Percentiles rank a stretch among this genome's conserved stretches.
These are phyloP conservation scores for Thalassoma bifasciatum DNA, from an alignment of 2,113 vertebrate genomes.

Conservation along the genomic window DNA sequence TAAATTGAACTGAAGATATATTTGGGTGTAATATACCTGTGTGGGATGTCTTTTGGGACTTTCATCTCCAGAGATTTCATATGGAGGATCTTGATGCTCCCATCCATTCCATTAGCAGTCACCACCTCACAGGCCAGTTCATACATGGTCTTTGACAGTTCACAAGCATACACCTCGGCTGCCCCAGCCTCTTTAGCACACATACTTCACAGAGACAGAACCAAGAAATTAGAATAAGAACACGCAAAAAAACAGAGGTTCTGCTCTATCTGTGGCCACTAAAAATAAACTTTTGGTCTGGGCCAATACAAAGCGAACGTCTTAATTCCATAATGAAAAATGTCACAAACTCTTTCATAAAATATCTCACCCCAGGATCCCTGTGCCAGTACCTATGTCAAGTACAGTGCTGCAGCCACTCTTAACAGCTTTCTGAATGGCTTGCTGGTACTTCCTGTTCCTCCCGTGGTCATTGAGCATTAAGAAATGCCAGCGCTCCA, in stretches of 20 bases:
- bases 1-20: no score
- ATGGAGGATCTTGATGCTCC: conserved; percentile 90
- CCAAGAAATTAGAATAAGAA: conserved; percentile 19
- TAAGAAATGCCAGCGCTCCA: conserved; percentile 98
- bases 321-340: background rate
- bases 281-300: background rate
- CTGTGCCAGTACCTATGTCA: conserved; percentile 97
- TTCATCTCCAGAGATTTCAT: conserved; percentile 95
- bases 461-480: conserved; percentile 96
- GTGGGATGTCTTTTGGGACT: conserved; percentile 92
- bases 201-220: conserved; percentile 84
- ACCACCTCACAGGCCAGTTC: conserved; percentile 93
- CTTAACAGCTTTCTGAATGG: conserved; percentile 89
- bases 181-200: conserved; percentile 95
- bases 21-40: conserved; percentile 81
- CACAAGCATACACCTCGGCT: conserved; percentile 90
- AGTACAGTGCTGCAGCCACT: conserved; percentile 90
- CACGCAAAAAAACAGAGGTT: background rate
- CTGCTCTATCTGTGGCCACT: background rate
- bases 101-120: conserved; percentile 90
- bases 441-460: conserved; percentile 91
- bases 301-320: background rate
- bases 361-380: conserved; percentile 91
- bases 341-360: conserved; percentile 25
- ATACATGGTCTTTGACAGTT: conserved; percentile 98